These are phyloP conservation scores for Drosophila monieri DNA, from an alignment of 2,888 invertebrate genomes.

Conservation along the genomic window DNA sequence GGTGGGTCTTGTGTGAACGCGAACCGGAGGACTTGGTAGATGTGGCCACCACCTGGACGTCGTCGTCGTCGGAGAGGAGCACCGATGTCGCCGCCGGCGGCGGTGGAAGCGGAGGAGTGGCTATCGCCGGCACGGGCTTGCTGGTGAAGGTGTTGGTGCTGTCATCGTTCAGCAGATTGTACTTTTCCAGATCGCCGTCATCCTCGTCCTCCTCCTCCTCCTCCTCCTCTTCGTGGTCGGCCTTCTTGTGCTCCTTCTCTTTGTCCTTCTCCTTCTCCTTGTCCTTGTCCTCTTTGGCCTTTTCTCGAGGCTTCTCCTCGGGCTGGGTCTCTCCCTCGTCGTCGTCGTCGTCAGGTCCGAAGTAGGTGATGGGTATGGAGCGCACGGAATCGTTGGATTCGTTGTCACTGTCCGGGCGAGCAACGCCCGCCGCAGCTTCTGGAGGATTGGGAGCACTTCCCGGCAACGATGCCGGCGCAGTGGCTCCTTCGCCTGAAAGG, in stretches of 20 bases:
- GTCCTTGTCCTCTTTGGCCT: background rate
- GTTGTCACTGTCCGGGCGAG: constrained; percentile 36
- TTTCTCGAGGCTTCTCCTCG: background rate
- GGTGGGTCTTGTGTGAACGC: constrained; percentile 44
- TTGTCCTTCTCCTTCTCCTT: constrained; percentile 2
- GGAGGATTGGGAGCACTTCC: constrained; percentile 8
- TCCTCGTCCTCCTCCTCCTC: constrained; percentile 45
- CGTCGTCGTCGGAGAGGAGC: constrained; percentile 76
- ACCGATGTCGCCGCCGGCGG: constrained; percentile 28
- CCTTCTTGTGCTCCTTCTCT: background rate
- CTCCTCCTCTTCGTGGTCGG: background rate
- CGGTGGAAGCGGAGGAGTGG: constrained; percentile 4
- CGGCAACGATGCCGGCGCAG: background rate
- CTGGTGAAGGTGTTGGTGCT: constrained; percentile 66
- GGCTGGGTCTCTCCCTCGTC: constrained; percentile 59
- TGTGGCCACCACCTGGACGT: constrained; percentile 67
- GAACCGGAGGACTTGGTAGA: constrained; percentile 24
- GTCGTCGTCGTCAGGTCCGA: constrained; percentile 80
- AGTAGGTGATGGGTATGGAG: constrained; percentile 83
- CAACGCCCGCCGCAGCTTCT: constrained; percentile 41
- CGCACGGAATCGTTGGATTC: constrained; percentile 82
- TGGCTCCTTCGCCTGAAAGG: constrained; percentile 53
- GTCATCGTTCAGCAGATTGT: constrained; percentile 65
- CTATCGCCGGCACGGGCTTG: constrained; percentile 33
- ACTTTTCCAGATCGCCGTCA: constrained; percentile 62